Evolutionary conservation across 1,140 invertebrate genomes (phyloP), one percentile per base, ranked within the genome.

Genomic region (Stegodyphus dumicola): DNA sequence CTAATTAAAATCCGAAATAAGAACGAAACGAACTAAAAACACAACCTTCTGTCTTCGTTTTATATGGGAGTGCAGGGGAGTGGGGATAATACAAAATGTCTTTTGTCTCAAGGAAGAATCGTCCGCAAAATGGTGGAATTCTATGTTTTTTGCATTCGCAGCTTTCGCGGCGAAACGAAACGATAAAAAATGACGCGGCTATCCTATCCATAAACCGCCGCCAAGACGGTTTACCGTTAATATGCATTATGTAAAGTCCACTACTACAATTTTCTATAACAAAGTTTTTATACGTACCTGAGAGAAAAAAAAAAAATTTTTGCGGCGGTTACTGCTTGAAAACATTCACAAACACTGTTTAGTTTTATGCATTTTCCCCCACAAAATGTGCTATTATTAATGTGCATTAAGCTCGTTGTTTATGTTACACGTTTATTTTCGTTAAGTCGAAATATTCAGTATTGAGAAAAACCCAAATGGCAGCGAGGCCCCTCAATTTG

Each of bases 1-100:
- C 76, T 76, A 76, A 84, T 84, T 84, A 84, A n/a, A n/a, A 76
- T 84, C 81, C n/a, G 60, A 76, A 67, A 76, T 76, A 83, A 74
- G 66, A 83, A 53, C 52, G 64, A 48, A 83, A 83, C 65, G 66
- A 83, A 53, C 52, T 51, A 48, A 83, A 83, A 66, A 64, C 33
- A 83, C 15, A 75, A 67, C 4, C 13, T 67, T 9, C 18, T 77
- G 9, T 33, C 49, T 77, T 77, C 49, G 18, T 10, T 11, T 33
- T 65, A 65, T 56, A 56, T 49, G 18, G 51, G 51, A 33, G 56
- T 51, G 56, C 60, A 15, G 60, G 60, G 51, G 33, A 79, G 64
- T 53, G 69, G n/a, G 54, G 67, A n/a, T 74, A 74, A 60, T 74
- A 66, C 18, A 71, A 71, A 74, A 74, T 74, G 71, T 79, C 66